Conservation (phyloP, 2,888 invertebrate species). For the Agonum fuliginosum region DNA sequence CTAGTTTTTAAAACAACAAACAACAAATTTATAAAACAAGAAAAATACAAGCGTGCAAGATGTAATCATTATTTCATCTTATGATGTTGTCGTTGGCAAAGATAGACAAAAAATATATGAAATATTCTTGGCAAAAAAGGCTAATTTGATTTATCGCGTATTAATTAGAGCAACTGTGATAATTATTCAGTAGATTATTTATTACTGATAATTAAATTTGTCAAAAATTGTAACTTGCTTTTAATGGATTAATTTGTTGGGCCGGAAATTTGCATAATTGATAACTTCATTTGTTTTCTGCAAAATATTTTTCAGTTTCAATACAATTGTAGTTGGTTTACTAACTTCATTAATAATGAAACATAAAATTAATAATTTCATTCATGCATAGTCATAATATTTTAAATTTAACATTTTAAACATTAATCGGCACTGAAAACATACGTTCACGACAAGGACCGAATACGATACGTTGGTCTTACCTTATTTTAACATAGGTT, state of each 20-base stretch:
- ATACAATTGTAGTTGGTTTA: too few species aligned
- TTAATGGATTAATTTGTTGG: neutral
- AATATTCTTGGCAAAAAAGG: neutral
- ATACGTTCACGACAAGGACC: too few species aligned
- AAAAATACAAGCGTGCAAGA: neutral
- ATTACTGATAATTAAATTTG: neutral
- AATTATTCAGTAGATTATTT: neutral
- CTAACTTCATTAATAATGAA: too few species aligned
- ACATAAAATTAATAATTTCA: too few species aligned
- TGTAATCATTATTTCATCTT: neutral
- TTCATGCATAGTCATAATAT: too few species aligned
- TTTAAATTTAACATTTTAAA: too few species aligned
- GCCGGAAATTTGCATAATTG: too few species aligned
- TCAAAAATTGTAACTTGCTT: neutral
- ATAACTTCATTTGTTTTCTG: too few species aligned
- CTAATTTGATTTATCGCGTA: neutral
- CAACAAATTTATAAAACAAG: conserved; percentile 23
- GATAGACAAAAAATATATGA: neutral
- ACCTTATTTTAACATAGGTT: too few species aligned
- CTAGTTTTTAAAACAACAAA: conserved; percentile 35
- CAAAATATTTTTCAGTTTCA: too few species aligned
- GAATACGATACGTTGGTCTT: too few species aligned
- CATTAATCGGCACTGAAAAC: too few species aligned
- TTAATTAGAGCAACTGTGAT: neutral
- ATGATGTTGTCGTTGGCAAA: neutral